Evolutionary conservation across 2,797 vertebrate genomes (phyloP), one percentile per base, ranked within the genome.

Genomic region (Leptatherina wallacei): DNA sequence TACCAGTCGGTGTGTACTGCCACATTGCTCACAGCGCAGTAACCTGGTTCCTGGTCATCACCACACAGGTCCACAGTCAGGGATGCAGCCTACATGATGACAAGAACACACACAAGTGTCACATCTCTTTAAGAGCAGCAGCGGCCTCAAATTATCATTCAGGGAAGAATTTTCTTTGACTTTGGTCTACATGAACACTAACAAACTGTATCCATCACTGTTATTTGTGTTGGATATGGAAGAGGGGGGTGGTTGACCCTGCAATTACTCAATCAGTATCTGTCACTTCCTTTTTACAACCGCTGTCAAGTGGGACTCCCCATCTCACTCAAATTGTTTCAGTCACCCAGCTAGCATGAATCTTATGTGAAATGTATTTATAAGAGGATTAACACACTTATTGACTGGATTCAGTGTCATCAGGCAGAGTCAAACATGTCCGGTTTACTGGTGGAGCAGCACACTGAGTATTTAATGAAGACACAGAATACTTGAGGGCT

Each of bases 1-100:
- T 89, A 99, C 98, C 98, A 99, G 92, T 99, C 98, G 0, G 95
- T 95, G 51, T 98, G 96, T 47, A 97, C 94, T 0, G 96, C 97
- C 82, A 98, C 94, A 3, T 96, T 98, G 91, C 97, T 98, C 77
- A 99, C 96, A 6, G 97, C 94, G 73, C 98, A 99, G 83, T 97
- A 98, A 27, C 97, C 97, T 6, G 95, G 93, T 63, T 99, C 97
- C 85, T 97, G 96, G 81, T 97, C 96, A 30, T 99, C 97, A 0
- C 96, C 95, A 77, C 98, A 99, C 44, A 97, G 94, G 88, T 99
- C 97, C 64, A 99, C 96, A 0, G 98, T 99, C 83, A 99, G 92
- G 1, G 98, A 99, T 0, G 98, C 97, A 10, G 96, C 97, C 98
- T 99, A 58, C 6, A 82, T 4, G 65, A 80, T 4, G 52, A 74